Base-by-base conservation (phyloP, 1,140 invertebrate species). In the Hypothenemus hampei region DNA sequence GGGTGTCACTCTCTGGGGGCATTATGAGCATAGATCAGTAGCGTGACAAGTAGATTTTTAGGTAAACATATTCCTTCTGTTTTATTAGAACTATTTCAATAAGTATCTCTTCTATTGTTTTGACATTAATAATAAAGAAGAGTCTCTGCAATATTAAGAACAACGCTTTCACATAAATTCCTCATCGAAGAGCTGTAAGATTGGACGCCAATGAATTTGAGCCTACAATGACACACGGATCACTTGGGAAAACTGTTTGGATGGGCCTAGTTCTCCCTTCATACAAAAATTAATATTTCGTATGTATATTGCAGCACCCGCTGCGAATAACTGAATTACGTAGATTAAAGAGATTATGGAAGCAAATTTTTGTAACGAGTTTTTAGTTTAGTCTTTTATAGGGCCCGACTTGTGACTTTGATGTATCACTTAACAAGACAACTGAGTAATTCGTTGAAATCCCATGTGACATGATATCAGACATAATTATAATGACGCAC, bases 331-430 rank as follows among this genome's bases (percentile, higher is more conserved):
- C 46, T 48, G 26, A 48, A 48, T 48, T 39, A 48, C 46, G 13
- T 37, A 48, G 46, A 48, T 48, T 48, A 48, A 7, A 20, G 26
- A 29, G 44, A 33, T 46, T 46, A 33, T 13, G 10, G 10, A 22
- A 29, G 16, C 13, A 46, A 33, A 33, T 46, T 46, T 46, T 46
- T 46, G 44, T 46, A 31, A 46, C 33, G 44, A 46, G 44, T 46
- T 46, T 46, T 46, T 46, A 46, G 44, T 46, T 46, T 31, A 33
- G 24, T 46, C 33, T n/a, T 21, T n/a, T 24, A n/a, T 22, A 13
- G 21, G 40, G 40, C 10, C 10, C 19, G 6, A 40, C 5, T 20
- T 20, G 16, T 40, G 18, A 40, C 37, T 40, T 40, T 40, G 37
- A 40, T 40, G 37, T 40, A 40, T 40, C 21, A 40, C n/a, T n/a